Evolutionary conservation across 2,888 invertebrate genomes (phyloP).

Genomic region (Sympetrum striolatum): DNA sequence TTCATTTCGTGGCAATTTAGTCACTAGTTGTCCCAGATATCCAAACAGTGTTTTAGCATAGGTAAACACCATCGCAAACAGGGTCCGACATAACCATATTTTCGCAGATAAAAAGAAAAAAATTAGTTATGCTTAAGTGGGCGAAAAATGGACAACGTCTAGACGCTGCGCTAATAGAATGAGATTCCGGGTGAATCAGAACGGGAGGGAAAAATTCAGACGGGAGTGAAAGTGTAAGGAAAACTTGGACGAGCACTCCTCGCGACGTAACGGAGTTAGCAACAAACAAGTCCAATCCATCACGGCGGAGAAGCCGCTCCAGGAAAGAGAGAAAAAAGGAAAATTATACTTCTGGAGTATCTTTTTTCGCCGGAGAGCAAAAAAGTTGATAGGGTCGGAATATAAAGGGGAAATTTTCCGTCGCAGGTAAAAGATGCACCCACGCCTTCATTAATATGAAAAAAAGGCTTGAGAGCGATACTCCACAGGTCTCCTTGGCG

Average conservation of each 20-base stretch:
- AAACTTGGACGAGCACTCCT: not conserved
- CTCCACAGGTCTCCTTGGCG: conserved; percentile 23
- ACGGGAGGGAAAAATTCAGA: not conserved
- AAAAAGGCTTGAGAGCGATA: conserved; percentile 8
- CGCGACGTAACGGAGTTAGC: not conserved
- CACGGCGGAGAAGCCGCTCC: not conserved
- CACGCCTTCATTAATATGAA: conserved; percentile 30
- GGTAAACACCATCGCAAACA: no score
- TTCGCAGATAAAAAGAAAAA: no score
- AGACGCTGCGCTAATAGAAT: no score
- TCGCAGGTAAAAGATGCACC: not conserved
- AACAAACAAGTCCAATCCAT: conserved; percentile 29
- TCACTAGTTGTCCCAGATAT: no score
- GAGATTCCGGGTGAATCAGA: no score
- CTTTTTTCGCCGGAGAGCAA: not conserved
- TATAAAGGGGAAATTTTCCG: not conserved
- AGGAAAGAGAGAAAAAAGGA: not conserved
- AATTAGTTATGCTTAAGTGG: no score
- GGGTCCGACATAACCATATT: no score
- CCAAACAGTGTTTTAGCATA: no score
- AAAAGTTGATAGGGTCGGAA: not conserved
- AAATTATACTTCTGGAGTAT: no score
- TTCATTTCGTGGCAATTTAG: no score
- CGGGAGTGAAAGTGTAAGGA: not conserved
- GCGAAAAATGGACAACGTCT: no score